Evolutionary conservation across 1,140 invertebrate species (phyloP), one percentile per base, ranked within the genome.

Genomic region (Anastrepha ludens): DNA sequence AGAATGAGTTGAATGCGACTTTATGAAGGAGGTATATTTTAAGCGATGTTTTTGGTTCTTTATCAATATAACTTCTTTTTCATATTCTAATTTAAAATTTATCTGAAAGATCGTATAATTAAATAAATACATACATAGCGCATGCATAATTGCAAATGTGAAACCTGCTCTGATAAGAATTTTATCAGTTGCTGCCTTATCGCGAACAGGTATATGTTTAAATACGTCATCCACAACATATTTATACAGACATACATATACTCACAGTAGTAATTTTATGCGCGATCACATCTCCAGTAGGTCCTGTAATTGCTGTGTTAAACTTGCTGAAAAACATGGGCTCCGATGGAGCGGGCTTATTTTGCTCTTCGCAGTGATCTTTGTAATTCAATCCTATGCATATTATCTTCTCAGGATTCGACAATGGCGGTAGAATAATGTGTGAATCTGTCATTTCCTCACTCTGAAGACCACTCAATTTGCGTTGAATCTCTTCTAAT

Each of bases 241-340:
- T n/a, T 44, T 58, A 65, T 86, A 65, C 15, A 15, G 6, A 65
- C 6, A 50, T 39, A 87, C 41, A 15, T 62, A 87, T 85, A 90
- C 94, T 91, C 93, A 96, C 96, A 87, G 95, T 94, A 41, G 96
- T 95, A 74, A 96, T 95, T 39, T 93, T 90, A n/a, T 97, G 96
- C 85, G 96, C 94, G 58, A 94, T 91, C 67, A 98, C 94, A 89
- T 96, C 94, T 90, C 97, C 97, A 89, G 94, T 94, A 0, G 97
- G 96, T 3, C 97, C 97, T 39, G 96, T 94, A 62, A 98, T 95
- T 50, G 95, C 95, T 89, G 96, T 97, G 15, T 96, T 94, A 90
- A 97, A 97, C 94, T 98, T 98, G 92, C 94, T 97, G 91, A 98
- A 98, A 88, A 97, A 95, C 87, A 97, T 95, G 1, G 97, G 97